A percentile compares a stretch with the other conserved stretches of the same genome.
Evolutionary conservation across 2,797 vertebrate species (phyloP).

Genomic region (Pipistrellus pipistrellus): DNA sequence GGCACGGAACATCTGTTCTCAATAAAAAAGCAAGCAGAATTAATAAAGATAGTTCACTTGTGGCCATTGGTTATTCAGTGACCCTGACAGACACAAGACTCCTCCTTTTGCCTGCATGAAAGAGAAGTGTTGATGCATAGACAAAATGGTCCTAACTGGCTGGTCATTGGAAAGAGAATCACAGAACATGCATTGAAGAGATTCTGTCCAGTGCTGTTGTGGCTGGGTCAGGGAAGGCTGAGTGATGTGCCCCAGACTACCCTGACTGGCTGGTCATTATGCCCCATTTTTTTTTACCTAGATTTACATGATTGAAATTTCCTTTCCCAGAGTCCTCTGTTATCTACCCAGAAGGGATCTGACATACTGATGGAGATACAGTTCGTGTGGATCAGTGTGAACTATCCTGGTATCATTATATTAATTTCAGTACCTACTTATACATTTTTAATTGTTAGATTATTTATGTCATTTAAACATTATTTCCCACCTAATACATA

Average conservation of each 20-base stretch:
- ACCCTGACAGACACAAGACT: not conserved
- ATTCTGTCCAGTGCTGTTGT: not conserved
- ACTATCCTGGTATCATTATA: not conserved
- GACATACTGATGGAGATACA: not conserved
- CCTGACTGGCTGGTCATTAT: not conserved
- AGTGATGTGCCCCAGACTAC: not conserved
- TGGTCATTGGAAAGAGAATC: not conserved
- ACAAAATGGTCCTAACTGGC: not conserved
- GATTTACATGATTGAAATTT: not conserved
- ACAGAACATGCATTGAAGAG: not conserved
- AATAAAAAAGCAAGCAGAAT: conserved; percentile 5
- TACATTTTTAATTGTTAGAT: not conserved
- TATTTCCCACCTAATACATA: conserved; percentile 8
- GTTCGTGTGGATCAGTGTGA: not conserved
- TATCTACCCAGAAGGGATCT: not conserved
- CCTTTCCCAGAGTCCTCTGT: not conserved
- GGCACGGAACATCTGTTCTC: conserved; percentile 6
- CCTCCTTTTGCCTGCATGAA: not conserved
- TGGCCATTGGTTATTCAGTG: not conserved
- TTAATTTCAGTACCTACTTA: conserved; percentile 19
- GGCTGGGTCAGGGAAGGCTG: not conserved
- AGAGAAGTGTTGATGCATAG: not conserved
- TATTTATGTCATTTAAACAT: not conserved
- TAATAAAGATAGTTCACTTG: not conserved
- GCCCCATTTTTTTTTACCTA: not conserved